A percentile compares a stretch with the other conserved stretches of the same genome.
Evolutionary conservation across 2,888 invertebrate genomes (phyloP).

Genomic region (Habroteleia sp.): DNA sequence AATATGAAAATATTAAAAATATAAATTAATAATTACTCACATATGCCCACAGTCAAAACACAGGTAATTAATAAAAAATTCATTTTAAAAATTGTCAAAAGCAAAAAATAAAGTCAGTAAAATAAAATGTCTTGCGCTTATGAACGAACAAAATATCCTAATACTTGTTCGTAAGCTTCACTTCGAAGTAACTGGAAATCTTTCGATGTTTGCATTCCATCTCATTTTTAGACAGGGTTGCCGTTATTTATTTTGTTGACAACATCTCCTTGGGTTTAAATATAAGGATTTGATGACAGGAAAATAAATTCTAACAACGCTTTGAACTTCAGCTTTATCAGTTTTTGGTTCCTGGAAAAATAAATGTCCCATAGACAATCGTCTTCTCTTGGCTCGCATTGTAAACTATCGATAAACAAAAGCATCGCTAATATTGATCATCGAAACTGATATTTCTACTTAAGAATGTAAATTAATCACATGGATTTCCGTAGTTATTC

Average conservation of each 20-base stretch:
- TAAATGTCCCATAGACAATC: neutral
- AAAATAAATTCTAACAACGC: conserved; percentile 48
- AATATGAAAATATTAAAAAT: too few relatives aligned
- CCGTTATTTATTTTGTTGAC: conserved; percentile 58
- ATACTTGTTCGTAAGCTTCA: conserved; percentile 35
- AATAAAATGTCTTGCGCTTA: neutral
- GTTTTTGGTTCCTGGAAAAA: conserved; percentile 38
- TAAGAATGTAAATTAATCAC: conserved; percentile 34
- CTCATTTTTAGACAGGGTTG: conserved; percentile 57
- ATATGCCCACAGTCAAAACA: neutral
- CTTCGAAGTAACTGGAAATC: conserved; percentile 41
- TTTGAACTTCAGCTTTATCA: conserved; percentile 9
- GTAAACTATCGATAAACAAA: conserved; percentile 34
- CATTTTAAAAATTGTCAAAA: too few relatives aligned
- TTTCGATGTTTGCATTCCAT: conserved; percentile 51
- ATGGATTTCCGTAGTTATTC: conserved; percentile 4
- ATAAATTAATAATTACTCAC: too few relatives aligned
- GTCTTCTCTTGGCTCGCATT: conserved; percentile 5
- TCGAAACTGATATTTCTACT: conserved; percentile 23
- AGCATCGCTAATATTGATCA: conserved; percentile 31
- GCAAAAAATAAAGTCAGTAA: too few relatives aligned
- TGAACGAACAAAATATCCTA: conserved; percentile 1
- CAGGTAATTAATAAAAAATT: neutral
- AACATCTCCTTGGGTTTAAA: conserved; percentile 19
- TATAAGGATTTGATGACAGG: conserved; percentile 30